Evolutionary conservation across 2,797 vertebrate species (phyloP), one percentile per base, ranked within the genome.

Genomic region (Mycteria americana): DNA sequence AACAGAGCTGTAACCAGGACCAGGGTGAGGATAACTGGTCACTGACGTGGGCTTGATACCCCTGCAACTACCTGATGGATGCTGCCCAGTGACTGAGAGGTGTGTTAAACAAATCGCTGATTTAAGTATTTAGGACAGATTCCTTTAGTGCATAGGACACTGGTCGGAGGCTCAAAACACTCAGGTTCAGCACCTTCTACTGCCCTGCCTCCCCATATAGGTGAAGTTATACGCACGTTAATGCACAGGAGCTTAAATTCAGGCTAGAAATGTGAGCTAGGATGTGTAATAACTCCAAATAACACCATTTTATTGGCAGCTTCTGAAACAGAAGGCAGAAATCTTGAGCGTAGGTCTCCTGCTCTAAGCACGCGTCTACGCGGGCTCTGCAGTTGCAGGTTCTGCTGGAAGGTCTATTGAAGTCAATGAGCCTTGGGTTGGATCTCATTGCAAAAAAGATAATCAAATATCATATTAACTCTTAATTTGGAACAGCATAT

Each of bases 391-490:
- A 69, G 50, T 11, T 5, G 3, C 85, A 88, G 57, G 59, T 91
- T 95, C 91, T 96, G 63, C 80, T 86, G 70, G 59, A 91, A 95
- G 57, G 51, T 85, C 92, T 96, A 54, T 96, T 82, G 94, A 93
- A 97, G 85, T 92, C 96, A 96, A 94, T 95, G 94, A 96, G 96
- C 85, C 94, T 95, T 96, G 77, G 79, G 62, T 88, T 85, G 85
- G 93, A 94, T 93, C 91, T 96, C 74, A 68, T 73, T 79, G 92
- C 95, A 96, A 94, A 96, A 96, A 96, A 88, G 79, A 96, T 92
- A 96, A 93, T 97, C 73, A 93, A 95, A 93, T 96, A 96, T 35
- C 87, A 84, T 97, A 93, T 96, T 97, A 96, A 82, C 85, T 94
- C 82, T 91, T 96, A 95, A 97, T 92, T 92, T 41, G 4, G 85